These are phyloP conservation scores for Coracopsis vasa DNA, from an alignment of 2,113 vertebrate genomes.

Conservation along the genomic window DNA sequence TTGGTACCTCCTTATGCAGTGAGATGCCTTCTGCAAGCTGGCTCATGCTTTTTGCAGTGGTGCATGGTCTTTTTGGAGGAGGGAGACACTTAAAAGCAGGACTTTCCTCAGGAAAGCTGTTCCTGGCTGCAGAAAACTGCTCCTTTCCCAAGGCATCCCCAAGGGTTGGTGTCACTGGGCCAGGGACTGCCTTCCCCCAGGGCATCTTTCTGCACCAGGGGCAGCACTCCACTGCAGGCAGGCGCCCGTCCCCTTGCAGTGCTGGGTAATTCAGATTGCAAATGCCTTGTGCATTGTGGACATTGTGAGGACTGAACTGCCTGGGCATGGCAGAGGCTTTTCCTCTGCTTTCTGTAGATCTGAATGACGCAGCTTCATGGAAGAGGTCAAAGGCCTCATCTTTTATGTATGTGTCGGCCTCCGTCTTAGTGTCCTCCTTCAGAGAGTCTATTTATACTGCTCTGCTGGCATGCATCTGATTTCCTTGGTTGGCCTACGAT, in stretches of 20 bases:
- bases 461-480: constrained; percentile 8
- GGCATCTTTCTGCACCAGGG: background rate
- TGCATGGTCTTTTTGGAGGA: background rate
- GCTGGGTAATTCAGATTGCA: background rate
- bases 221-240: background rate
- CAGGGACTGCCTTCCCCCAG: background rate
- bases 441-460: constrained; percentile 40
- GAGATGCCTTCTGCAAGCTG: background rate
- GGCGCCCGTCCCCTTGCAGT: background rate
- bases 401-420: constrained; percentile 28
- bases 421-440: background rate
- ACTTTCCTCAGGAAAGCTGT: background rate
- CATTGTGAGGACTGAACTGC: background rate
- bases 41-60: background rate
- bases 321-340: background rate
- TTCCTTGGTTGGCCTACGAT: constrained; percentile 36
- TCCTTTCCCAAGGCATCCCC: background rate
- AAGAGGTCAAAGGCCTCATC: constrained; percentile 29
- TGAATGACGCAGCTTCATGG: background rate
- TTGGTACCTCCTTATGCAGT: background rate
- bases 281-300: background rate
- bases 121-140: background rate
- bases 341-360: background rate
- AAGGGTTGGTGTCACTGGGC: background rate
- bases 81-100: background rate